Evolutionary conservation across 1,140 invertebrate species (phyloP), one percentile per base, ranked within the genome.

Genomic region (Bombus terrestris): DNA sequence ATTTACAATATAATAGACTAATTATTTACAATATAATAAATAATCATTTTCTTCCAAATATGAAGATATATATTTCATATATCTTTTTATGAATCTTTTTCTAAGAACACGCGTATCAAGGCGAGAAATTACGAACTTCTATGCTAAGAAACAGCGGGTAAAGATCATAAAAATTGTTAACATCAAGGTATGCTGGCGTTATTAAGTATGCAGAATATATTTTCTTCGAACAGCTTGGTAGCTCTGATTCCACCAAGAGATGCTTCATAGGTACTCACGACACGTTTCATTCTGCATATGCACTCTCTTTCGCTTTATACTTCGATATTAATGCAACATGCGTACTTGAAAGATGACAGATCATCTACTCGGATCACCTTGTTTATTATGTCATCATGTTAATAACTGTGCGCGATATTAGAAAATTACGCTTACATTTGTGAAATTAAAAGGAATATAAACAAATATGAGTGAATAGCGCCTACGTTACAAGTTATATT

Each of bases 201-300:
- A 13, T 57, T 68, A 39, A 68, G 39, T 74, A 47, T 80, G n/a
- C 39, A 32, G 39, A 59, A 37, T 47, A 71, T n/a, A 79, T 43
- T 62, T 39, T 43, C 75, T 57, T 32, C 10, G 32, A 37, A 2
- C 53, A 22, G 13, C 25, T 66, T 39, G 32, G 15, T 39, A 69
- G 22, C 28, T 77, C 62, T 69, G 62, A 57, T 83, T 68, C 64
- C 37, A 15, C 28, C 18, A 41, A 37, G 25, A 57, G 76, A 62
- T 47, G 53, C 53, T 15, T 43, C 13, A 47, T 79, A 64, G 18
- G 25, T 35, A 85, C 57, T 18, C 76, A 22, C 32, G 41, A 72
- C 76, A 79, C 82, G 83, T 39, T 41, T 32, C 8, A 43, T 47
- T 71, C 53, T 80, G 83, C 76, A 85, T 78, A 78, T 35, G 66